Base-by-base conservation (phyloP, 1,140 invertebrate genomes). In the Formica selysi region DNA sequence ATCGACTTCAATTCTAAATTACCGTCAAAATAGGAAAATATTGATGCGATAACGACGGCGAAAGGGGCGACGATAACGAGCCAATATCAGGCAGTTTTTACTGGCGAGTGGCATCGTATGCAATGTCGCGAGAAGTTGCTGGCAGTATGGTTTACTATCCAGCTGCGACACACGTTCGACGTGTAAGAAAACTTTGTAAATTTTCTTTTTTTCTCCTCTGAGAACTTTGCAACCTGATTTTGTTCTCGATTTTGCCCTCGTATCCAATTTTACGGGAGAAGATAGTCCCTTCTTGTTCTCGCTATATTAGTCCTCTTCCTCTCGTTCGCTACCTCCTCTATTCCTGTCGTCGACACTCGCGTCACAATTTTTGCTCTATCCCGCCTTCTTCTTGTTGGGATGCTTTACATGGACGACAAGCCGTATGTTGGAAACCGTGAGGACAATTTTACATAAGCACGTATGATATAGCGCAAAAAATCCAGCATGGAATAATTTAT, bases 391-490 rank as follows among this genome's bases (percentile, higher is more conserved):
- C 54, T 83, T 64, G 68, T 62, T 48, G 68, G 54, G 26, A 61
- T 57, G 41, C 54, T 83, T 80, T 83, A 74, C 79, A 70, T 41
- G 38, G 22, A 26, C 16, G 67, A 51, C 29, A 71, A 71, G 13
- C 78, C 26, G 78, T 70, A 51, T 22, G 41, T 67, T 26, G 67
- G 54, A 73, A 81, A 73, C 38, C 67, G 79, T 73, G 79, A 73
- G 79, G 41, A 83, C 68, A 83, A 74, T 73, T 83, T 83, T 83
- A 83, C 79, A 83, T 83, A 83, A 81, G 54, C 79, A n/a, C 67
- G 61, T 81, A 81, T 81, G 54, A 81, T 44, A 41, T 36, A 80
- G 36, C 61, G 8, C 13, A 41, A 74, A 73, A 83, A 36, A 62
- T 13, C 8, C 54, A 41, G 38, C 36, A 26, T 65, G 65, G 32